Base-by-base conservation (phyloP, 2,888 invertebrate genomes). In the Drosophila nr. perissopoda region DNA sequence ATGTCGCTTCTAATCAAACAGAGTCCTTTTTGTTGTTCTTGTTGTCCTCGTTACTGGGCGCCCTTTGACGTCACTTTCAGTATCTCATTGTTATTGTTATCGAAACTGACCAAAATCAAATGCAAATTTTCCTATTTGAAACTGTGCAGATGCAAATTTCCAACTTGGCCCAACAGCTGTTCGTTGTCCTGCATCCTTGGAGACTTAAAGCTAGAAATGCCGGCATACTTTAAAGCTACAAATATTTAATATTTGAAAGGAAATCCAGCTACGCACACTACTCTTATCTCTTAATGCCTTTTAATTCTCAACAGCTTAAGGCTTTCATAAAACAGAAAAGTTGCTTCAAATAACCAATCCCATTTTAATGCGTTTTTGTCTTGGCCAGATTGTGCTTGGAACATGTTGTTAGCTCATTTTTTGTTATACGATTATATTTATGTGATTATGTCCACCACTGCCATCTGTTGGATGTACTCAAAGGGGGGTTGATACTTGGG, bases 1-100 rank as follows among this genome's bases (percentile, higher is more conserved):
- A 29, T 66, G 80, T 64, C 54, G 51, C 51, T 80, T 79, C 79
- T 69, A 82, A 82, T 82, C 83, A 80, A 76, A 18, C 72, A n/a
- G 57, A 66, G 63, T 40, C 58, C 34, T 60, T 25, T 36, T 45
- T 63, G 34, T 54, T 59, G 57, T 25, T 71, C 58, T 31, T 31
- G 57, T 25, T 58, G 64, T 38, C 25, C 61, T 74, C 27, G 59
- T 73, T 76, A 56, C 45, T 8, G 49, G 48, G 38, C 52, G 56
- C 52, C 64, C 66, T 82, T 79, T 70, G 79, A 79, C 76, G 71
- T 79, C 80, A 74, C 16, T 57, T 54, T 42, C 65, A 68, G 57
- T 45, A 21, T 31, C 56, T 40, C n/a, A 18, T 11, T 8, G 48
- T 25, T 71, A 45, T 27, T n/a, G 59, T 54, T 27, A 53, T 75